Percentiles rank a stretch among this genome's conserved stretches.
Conservation (phyloP, 2,113 vertebrate species). For the Takifugu bimaculatus region DNA sequence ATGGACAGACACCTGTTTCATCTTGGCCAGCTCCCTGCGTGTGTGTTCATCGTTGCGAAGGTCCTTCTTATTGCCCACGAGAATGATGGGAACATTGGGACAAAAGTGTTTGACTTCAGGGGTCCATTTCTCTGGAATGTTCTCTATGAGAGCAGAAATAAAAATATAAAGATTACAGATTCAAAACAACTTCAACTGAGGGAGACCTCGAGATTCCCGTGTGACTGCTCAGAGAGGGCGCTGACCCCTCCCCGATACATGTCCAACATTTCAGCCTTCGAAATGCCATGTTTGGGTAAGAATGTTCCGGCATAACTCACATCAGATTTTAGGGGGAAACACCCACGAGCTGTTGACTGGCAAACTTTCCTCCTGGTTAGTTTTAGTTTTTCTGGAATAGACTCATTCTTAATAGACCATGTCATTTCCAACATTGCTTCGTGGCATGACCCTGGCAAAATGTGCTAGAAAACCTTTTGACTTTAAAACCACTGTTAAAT, state of each 20-base stretch:
- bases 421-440: too few species aligned
- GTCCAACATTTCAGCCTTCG: constrained; percentile 6
- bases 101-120: constrained; percentile 98
- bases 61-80: constrained; percentile 98
- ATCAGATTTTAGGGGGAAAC: constrained; percentile 12
- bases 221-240: constrained; percentile 2
- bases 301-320: constrained; percentile 1
- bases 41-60: constrained; percentile 93
- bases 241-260: constrained; percentile 17
- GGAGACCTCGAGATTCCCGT: constrained; percentile 11
- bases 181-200: neutral
- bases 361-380: neutral
- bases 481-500: too few species aligned
- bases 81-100: constrained; percentile 95
- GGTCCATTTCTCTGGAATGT: constrained; percentile 98
- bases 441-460: too few species aligned
- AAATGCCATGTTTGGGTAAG: constrained; percentile 6
- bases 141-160: constrained; percentile 74
- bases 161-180: neutral
- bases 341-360: neutral
- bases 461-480: too few species aligned
- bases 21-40: constrained; percentile 90
- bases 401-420: too few species aligned
- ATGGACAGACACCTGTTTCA: constrained; percentile 87
- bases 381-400: neutral